Evolutionary conservation across 2,888 invertebrate species (phyloP).

Genomic region (Meganola albula): DNA sequence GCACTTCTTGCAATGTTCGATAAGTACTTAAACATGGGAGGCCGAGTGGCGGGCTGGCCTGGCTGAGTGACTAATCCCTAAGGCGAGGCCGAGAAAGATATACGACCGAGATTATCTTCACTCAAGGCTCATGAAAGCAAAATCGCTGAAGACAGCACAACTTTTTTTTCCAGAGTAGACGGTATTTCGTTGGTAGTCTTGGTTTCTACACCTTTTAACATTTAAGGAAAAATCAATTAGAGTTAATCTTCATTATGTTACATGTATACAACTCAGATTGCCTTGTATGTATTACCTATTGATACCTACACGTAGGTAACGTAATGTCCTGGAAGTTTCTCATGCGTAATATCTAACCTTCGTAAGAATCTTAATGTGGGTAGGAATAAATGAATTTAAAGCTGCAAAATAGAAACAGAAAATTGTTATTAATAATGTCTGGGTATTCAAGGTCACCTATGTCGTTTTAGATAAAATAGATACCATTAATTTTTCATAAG

Average conservation of each 20-base stretch:
- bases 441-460: conserved; percentile 25
- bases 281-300: too few relatives aligned
- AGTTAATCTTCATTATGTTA: too few relatives aligned
- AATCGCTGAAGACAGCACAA: conserved; percentile 48
- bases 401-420: conserved; percentile 17
- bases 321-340: too few relatives aligned
- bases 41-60: conserved; percentile 34
- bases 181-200: conserved; percentile 15
- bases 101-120: conserved; percentile 54
- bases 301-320: too few relatives aligned
- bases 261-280: too few relatives aligned
- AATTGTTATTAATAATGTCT: conserved; percentile 25
- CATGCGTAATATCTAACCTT: conserved; percentile 18
- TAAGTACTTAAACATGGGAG: conserved; percentile 32
- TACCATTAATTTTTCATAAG: neutral
- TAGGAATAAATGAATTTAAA: conserved; percentile 25
- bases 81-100: conserved; percentile 42
- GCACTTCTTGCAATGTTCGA: conserved; percentile 31
- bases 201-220: too few relatives aligned
- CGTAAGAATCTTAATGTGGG: conserved; percentile 11
- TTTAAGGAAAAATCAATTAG: too few relatives aligned
- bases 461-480: conserved; percentile 15
- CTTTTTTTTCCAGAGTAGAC: too few relatives aligned
- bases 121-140: conserved; percentile 45
- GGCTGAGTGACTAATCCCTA: conserved; percentile 44